Evolutionary conservation across 2,797 vertebrate genomes (phyloP).

Genomic region (Lutra lutra): DNA sequence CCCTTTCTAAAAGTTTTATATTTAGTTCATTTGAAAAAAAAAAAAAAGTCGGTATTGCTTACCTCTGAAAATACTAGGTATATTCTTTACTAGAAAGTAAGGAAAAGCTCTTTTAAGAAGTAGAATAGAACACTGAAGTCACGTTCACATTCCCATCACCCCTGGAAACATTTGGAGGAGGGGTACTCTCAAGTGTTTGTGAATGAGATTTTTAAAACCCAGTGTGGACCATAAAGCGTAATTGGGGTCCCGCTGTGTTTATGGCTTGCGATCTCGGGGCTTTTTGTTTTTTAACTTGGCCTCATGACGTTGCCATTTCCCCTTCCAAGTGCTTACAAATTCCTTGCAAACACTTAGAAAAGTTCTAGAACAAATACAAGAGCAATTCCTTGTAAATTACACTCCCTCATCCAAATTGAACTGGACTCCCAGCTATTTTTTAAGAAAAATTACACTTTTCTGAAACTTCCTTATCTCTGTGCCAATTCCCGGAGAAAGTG

Average conservation of each 20-base stretch:
- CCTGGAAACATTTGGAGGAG: neutral
- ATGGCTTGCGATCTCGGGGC: neutral
- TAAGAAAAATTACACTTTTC: neutral
- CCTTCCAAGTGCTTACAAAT: neutral
- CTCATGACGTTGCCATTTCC: neutral
- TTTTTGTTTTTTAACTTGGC: conserved; percentile 39
- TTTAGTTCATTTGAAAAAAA: neutral
- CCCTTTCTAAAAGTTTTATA: conserved; percentile 42
- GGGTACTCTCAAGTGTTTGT: neutral
- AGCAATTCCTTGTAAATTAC: conserved; percentile 4
- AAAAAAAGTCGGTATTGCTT: neutral
- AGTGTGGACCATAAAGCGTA: neutral
- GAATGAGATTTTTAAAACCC: neutral
- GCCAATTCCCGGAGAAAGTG: neutral
- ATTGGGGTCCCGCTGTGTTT: neutral
- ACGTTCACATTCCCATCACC: neutral
- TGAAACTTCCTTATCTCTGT: neutral
- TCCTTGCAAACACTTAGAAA: conserved; percentile 4
- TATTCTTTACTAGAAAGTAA: neutral
- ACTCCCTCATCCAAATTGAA: neutral
- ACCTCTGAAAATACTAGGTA: neutral
- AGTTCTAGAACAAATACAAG: neutral
- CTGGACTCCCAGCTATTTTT: neutral
- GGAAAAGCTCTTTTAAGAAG: neutral
- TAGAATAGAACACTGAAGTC: neutral